A percentile compares a stretch with the other conserved stretches of the same genome.
These are phyloP conservation scores for Atractosteus spatula DNA, from an alignment of 2,113 vertebrate species.

Conservation along the genomic window DNA sequence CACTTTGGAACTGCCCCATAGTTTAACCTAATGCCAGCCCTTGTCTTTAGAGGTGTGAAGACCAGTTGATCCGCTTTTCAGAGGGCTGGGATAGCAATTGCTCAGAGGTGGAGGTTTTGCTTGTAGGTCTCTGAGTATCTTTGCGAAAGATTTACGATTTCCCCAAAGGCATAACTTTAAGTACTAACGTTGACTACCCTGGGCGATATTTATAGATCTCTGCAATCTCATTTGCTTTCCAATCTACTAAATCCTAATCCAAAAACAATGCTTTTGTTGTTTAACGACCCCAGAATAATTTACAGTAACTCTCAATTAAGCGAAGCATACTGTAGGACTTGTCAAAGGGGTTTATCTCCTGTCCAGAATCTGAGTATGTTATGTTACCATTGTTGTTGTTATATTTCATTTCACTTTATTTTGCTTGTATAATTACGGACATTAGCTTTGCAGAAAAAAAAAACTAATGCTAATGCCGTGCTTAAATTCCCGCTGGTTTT, in stretches of 20 bases:
- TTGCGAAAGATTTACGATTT: too few species aligned
- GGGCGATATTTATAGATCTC: background rate
- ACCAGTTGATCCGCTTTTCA: background rate
- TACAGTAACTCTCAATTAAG: background rate
- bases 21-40: background rate
- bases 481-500: too few species aligned
- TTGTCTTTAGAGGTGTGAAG: background rate
- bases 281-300: background rate
- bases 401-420: background rate
- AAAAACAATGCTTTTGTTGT: background rate
- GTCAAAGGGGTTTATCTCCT: background rate
- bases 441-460: too few species aligned
- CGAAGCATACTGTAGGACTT: background rate
- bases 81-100: too few species aligned
- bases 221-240: background rate
- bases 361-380: background rate
- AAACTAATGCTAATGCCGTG: too few species aligned
- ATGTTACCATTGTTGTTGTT: background rate
- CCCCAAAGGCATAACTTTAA: too few species aligned
- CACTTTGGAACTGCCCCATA: slow-evolving; percentile 42
- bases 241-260: background rate
- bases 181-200: background rate
- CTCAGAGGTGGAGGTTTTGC: too few species aligned
- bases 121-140: too few species aligned
- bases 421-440: too few species aligned